Base-by-base conservation (phyloP, 1,140 invertebrate genomes). In the Palaemon carinicauda region DNA sequence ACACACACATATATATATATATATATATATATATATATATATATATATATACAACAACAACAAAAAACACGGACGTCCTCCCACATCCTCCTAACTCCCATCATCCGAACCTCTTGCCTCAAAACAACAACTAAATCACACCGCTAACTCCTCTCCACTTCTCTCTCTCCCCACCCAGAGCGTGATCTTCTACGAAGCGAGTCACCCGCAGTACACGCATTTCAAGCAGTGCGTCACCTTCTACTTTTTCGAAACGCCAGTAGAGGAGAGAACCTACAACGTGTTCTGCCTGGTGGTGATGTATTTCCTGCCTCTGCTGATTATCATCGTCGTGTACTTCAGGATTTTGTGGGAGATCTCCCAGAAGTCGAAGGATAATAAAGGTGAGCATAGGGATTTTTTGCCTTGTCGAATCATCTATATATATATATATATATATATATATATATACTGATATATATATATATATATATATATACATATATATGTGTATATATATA, bases 151-250 rank as follows among this genome's bases (percentile, higher is more conserved):
- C 14, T n/a, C 1, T 65, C 7, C 1, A 4, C 65, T 71, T 31
- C 27, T 31, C 24, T 24, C 75, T 88, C 81, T 82, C 90, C 90
- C 90, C 90, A 93, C 93, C 41, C 94, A 96, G 95, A 95, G 94
- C 90, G 92, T 95, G 7, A 94, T 96, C 14, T 96, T 96, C 90
- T 94, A 95, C 89, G 94, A 96, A 7, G 92, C 93, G 80, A 91
- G 90, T 0, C 95, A 96, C 91, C 95, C 95, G 0, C 89, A 93
- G 0, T 92, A 94, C 89, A 92, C 92, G 0, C 93, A 94, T 75
- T 96, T 95, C 92, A 92, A 93, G 82, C 96, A 96, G 91, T 96
- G 96, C 90, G 95, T 96, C 0, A 95, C 95, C 0, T 96, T 96
- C 91, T 94, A 94, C 80, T 95, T 94, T 69, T 96, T 96, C 91